Evolutionary conservation across 2,797 vertebrate genomes (phyloP), one percentile per base, ranked within the genome.

Genomic region (Peromyscus melanophrys): DNA sequence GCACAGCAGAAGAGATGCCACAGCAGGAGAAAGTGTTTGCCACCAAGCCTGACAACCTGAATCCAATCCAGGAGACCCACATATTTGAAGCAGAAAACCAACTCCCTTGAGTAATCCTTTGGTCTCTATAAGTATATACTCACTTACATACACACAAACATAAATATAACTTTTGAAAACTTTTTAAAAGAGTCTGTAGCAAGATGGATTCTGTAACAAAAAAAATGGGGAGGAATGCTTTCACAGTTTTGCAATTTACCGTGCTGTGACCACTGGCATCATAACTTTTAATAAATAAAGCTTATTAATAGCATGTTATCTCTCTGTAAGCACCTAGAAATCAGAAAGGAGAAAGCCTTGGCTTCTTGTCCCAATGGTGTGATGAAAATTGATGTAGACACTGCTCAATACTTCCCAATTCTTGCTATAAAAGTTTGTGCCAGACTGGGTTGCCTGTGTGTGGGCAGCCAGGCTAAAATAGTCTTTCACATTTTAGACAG

Each of bases 381-480:
- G 86, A 92, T 81, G 17, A 94, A 91, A 94, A 76, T 1, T 65
- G 37, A 34, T 81, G 9, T 29, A 92, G 55, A 25, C 49, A 84
- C 10, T 80, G 27, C n/a, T 63, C 16, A 92, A 49, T 76, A 94
- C n/a, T 84, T 93, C 6, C 27, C 40, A 77, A 55, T 90, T 96
- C 81, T 81, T 89, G 63, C 9, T 61, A 73, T 25, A 84, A 12
- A 80, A 81, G 49, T 61, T 55, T n/a, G 37, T 11, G 4, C 1
- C 49, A 94, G 59, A 25, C 34, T 46, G 25, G 10, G 14, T 4
- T 65, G 3, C 19, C 37, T 65, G n/a, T 6, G 37, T 81, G 46
- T 40, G 5, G 19, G 16, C 14, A 91, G 25, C n/a, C 85, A 92
- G 17, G 55, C 43, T 77, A 86, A 86, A 49, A 57, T 19, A 17